These are phyloP conservation scores for Ectemnius continuus DNA, from an alignment of 2,888 invertebrate species.

Conservation along the genomic window DNA sequence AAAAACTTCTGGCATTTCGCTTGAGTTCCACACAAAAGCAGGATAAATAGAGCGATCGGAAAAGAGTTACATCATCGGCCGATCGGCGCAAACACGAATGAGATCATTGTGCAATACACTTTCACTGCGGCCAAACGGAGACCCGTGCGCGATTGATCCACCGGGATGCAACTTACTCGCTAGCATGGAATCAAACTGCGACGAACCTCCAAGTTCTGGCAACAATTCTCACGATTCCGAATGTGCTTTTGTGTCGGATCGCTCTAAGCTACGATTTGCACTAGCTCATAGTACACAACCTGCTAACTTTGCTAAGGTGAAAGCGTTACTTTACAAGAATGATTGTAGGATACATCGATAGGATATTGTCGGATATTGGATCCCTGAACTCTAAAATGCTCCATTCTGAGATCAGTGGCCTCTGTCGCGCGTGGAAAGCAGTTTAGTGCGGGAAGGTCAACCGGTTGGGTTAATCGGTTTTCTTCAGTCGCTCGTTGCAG, in stretches of 20 bases:
- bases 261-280: neutral
- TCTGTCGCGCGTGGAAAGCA: no score
- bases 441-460: no score
- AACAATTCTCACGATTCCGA: neutral
- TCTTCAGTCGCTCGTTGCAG: no score
- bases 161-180: constrained; percentile 32
- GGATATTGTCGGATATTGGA: no score
- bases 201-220: neutral
- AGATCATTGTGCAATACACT: constrained; percentile 62
- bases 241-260: neutral
- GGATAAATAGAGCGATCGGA: constrained; percentile 46
- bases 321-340: no score
- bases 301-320: no score
- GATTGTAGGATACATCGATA: no score
- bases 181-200: constrained; percentile 14
- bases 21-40: constrained; percentile 29
- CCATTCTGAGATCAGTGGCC: no score
- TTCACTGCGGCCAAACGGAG: constrained; percentile 43
- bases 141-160: constrained; percentile 25
- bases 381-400: no score
- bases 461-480: no score
- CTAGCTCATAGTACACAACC: neutral
- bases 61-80: constrained; percentile 49
- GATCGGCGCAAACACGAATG: constrained; percentile 42
- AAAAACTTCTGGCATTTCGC: constrained; percentile 6